Base-by-base conservation (phyloP, 1,140 invertebrate genomes). In the Nymphalis io region DNA sequence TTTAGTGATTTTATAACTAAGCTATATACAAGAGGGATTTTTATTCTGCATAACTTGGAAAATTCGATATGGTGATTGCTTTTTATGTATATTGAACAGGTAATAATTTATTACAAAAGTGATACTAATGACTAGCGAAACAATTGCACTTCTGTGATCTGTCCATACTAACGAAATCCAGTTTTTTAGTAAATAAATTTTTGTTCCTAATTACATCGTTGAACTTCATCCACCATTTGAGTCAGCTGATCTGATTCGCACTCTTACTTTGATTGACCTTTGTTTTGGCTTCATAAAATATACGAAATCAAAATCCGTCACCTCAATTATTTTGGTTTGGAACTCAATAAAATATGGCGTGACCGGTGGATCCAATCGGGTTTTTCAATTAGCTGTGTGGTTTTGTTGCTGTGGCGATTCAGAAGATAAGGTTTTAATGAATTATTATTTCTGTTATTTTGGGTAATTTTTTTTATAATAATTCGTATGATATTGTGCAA, bases 261-360 rank as follows among this genome's bases (percentile, higher is more conserved):
- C 4, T 15, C 3, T 44, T n/a, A 42, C 3, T 48, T 48, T 21
- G 12, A 53, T 39, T 63, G 16, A 53, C 16, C 27, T 55, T 51
- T 55, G 33, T 55, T 61, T 46, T 46, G 44, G 27, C 27, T 20
- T 13, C 27, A 38, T 63, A 16, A 53, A 33, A 63, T 61, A 44
- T 68, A 55, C 67, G 38, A 42, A 15, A 42, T 15, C 58, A 44
- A 39, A 38, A 51, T 60, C 67, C 67, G 59, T 63, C 33, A 53
- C 59, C 39, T 40, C 46, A 63, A 63, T 68, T 61, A 61, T 68
- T 61, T 60, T 33, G 64, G 59, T 15, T 46, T 48, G 42, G 44
- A 59, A 55, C 39, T 46, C 59, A 66, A 72, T 72, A 66, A 72
- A 72, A 72, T 65, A 72, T 72, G 59, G 70, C 70, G 70, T 67